Conservation (phyloP, 2,888 invertebrate species). For the Dicyrtomina minuta region DNA sequence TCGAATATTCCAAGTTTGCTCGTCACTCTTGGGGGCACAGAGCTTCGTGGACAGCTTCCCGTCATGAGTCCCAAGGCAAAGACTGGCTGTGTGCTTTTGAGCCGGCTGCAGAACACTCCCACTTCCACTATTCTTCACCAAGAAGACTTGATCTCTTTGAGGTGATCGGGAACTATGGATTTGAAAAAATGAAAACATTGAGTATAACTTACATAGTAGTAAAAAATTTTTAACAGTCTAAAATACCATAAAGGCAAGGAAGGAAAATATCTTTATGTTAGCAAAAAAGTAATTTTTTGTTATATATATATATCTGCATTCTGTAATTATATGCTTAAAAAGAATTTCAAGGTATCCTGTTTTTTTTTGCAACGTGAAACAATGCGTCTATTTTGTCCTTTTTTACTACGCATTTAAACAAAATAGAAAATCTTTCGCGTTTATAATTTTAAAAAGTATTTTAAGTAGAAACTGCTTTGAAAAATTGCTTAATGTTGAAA, state of each 20-base stretch:
- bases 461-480: too few relatives aligned
- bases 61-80: not conserved
- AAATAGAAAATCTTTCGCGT: too few relatives aligned
- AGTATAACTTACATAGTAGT: too few relatives aligned
- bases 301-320: too few relatives aligned
- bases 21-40: slow-evolving; percentile 5
- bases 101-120: not conserved
- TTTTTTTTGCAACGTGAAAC: too few relatives aligned
- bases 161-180: not conserved
- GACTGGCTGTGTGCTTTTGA: not conserved
- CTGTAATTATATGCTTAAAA: too few relatives aligned
- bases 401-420: too few relatives aligned
- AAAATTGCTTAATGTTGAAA: too few relatives aligned
- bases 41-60: not conserved
- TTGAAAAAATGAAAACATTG: too few relatives aligned
- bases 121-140: slow-evolving; percentile 1
- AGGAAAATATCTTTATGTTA: not conserved
- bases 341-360: too few relatives aligned
- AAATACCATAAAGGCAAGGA: not conserved
- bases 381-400: too few relatives aligned
- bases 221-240: not conserved
- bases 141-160: not conserved
- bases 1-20: slow-evolving; percentile 1
- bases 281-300: not conserved
- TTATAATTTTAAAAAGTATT: too few relatives aligned